Base-by-base conservation (phyloP, 2,113 vertebrate genomes). In the Melanerpes aurifrons region DNA sequence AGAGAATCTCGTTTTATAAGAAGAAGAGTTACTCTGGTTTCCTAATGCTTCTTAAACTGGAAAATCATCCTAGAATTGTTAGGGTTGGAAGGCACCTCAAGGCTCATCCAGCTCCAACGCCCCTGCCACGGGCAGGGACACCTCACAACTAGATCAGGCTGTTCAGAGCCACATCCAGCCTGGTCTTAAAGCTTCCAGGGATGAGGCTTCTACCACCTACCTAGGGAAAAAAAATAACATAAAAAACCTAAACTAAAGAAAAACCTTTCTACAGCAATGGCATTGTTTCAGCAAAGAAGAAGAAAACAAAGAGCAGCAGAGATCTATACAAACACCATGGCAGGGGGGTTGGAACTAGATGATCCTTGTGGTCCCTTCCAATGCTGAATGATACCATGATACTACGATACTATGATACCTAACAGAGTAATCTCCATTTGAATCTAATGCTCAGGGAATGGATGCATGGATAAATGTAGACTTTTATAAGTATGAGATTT, bases 301-400 rank as follows among this genome's bases (percentile, higher is more conserved):
- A 81, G 20, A 91, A 94, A 97, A 94, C 18, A 78, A 74, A 90
- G 75, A 96, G 70, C 59, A 73, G 17, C 25, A 40, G 8, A 31
- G 43, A 61, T 24, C 3, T 7, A 58, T 10, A 20, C 3, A 75
- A 87, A 77, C 22, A 50, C n/a, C n/a, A n/a, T n/a, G n/a, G n/a
- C n/a, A n/a, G n/a, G n/a, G n/a, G n/a, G n/a, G n/a, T n/a, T n/a
- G n/a, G n/a, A n/a, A n/a, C n/a, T n/a, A n/a, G n/a, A n/a, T n/a
- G n/a, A n/a, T n/a, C n/a, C n/a, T n/a, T n/a, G n/a, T n/a, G n/a
- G n/a, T n/a, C n/a, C n/a, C n/a, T n/a, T n/a, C n/a, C n/a, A n/a
- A n/a, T n/a, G n/a, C n/a, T n/a, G n/a, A n/a, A n/a, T n/a, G n/a
- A n/a, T n/a, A n/a, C n/a, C n/a, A n/a, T n/a, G n/a, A n/a, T n/a